phyloP scores from a whole-genome alignment of 2,113 vertebrate genomes.

The Caloenas nicobarica region DNA sequence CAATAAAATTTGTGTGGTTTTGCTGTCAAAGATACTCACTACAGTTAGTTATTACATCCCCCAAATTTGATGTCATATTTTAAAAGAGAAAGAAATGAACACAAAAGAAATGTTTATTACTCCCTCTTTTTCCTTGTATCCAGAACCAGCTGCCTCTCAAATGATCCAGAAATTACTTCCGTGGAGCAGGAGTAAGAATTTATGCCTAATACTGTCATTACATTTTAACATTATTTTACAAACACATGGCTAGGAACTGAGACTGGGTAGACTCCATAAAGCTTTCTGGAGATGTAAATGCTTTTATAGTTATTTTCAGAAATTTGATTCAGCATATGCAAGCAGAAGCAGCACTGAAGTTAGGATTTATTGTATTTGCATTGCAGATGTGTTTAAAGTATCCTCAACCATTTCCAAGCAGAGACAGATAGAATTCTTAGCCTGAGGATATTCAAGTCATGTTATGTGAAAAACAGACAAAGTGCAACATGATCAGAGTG shows the following conservation, averaged over 20 bases:
- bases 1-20: not conserved
- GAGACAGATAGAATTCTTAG: not conserved
- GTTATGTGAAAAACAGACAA: not conserved
- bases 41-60: constrained; percentile 4
- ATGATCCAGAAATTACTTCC: constrained; percentile 80
- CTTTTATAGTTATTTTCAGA: not conserved
- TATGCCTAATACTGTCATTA: constrained; percentile 17
- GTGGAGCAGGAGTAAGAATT: constrained; percentile 81
- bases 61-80: not conserved
- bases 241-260: not conserved
- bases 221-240: constrained; percentile 20
- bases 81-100: not conserved
- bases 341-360: not conserved
- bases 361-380: not conserved
- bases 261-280: constrained; percentile 65
- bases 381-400: not conserved
- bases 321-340: not conserved
- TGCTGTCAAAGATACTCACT: not conserved
- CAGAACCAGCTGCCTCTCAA: constrained; percentile 84
- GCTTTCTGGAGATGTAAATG: constrained; percentile 7
- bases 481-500: not conserved
- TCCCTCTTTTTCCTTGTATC: constrained; percentile 57
- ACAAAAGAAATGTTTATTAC: constrained; percentile 55
- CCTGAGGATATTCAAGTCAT: not conserved
- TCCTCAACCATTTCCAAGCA: not conserved